Evolutionary conservation across 2,113 vertebrate genomes (phyloP).

Genomic region (Pseudonaja textilis): DNA sequence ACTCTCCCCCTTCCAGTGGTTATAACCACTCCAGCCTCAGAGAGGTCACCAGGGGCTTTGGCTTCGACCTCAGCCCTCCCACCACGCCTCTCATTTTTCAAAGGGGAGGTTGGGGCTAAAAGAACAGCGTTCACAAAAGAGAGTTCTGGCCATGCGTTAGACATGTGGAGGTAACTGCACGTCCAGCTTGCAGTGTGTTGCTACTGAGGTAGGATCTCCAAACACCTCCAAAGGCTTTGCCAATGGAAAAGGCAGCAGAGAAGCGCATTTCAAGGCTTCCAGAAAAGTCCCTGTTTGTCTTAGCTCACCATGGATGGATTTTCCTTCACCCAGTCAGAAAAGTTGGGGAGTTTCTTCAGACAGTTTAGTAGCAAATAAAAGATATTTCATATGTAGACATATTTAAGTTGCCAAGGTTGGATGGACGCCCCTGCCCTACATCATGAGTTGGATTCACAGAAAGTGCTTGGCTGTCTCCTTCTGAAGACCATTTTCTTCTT

Average conservation of each 20-base stretch:
- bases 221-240: neutral
- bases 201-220: neutral
- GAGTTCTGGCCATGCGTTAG: rapidly evolving
- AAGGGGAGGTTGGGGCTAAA: neutral
- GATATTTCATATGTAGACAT: neutral
- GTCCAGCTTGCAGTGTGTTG: neutral
- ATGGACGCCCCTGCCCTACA: neutral
- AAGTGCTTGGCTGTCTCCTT: neutral
- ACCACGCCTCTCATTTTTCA: neutral
- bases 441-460: neutral
- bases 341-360: neutral
- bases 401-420: too few relatives aligned
- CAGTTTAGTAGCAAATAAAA: neutral
- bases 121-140: rapidly evolving
- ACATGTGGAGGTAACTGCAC: rapidly evolving
- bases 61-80: neutral
- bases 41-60: neutral
- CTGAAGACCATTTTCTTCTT: neutral
- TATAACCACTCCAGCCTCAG: neutral
- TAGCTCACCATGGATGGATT: neutral
- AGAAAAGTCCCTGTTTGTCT: neutral
- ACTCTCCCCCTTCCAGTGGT: neutral
- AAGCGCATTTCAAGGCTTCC: neutral
- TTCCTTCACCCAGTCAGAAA: neutral
- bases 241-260: neutral